These are phyloP conservation scores for Leptothorax acervorum DNA, from an alignment of 2,888 invertebrate species.

Conservation along the genomic window DNA sequence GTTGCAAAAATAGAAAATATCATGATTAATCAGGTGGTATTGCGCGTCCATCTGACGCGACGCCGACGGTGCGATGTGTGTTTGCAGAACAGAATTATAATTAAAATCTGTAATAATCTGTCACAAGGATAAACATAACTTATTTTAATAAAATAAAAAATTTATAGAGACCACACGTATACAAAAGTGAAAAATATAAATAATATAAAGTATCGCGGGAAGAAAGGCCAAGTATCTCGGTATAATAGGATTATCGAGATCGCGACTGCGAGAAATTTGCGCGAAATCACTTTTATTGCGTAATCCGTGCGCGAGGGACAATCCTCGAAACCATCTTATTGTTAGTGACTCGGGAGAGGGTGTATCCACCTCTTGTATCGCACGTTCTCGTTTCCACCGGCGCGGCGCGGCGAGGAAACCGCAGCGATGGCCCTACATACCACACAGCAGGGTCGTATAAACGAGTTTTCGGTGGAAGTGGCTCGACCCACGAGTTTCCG, in stretches of 20 bases:
- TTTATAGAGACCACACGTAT: background rate
- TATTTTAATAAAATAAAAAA: background rate
- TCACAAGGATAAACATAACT: background rate
- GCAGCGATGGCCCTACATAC: slow-evolving; percentile 58
- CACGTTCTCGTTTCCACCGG: slow-evolving; percentile 5
- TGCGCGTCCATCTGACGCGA: background rate
- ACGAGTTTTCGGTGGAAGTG: slow-evolving; percentile 63
- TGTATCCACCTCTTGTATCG: slow-evolving; percentile 38
- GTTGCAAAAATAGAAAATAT: slow-evolving; percentile 12
- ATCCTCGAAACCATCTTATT: slow-evolving; percentile 44
- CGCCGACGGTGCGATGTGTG: background rate
- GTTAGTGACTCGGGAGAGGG: slow-evolving; percentile 41
- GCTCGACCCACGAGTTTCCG: slow-evolving; percentile 62
- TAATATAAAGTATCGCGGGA: background rate
- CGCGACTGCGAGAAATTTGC: slow-evolving; percentile 9
- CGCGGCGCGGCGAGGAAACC: slow-evolving; percentile 30
- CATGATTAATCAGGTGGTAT: background rate
- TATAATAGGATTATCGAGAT: background rate
- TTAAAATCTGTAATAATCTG: background rate
- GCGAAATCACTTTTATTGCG: slow-evolving; percentile 37
- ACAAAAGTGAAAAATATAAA: background rate
- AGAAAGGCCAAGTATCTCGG: background rate
- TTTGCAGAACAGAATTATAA: background rate
- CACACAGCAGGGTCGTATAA: slow-evolving; percentile 54
- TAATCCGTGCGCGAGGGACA: slow-evolving; percentile 44